Base-by-base conservation (phyloP, 2,888 invertebrate genomes). In the Hyles lineata region DNA sequence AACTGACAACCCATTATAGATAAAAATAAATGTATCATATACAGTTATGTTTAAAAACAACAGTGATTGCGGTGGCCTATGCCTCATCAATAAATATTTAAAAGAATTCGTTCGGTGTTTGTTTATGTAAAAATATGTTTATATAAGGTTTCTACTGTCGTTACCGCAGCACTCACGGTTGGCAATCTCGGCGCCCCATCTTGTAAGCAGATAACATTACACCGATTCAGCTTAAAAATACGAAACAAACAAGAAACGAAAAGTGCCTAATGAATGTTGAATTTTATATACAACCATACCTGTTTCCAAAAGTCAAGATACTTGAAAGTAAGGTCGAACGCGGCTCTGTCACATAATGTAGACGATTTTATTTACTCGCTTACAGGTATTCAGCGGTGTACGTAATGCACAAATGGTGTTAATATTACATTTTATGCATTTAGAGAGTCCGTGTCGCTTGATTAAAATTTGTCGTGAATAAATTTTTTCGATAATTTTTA, bases 341-440 rank as follows among this genome's bases (percentile, higher is more conserved):
- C 77, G 82, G 80, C 78, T 80, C 87, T 89, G 90, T 89, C 92
- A 87, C 89, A 93, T 93, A 89, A 92, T 85, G 76, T 90, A 78
- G 80, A 80, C 77, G 77, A 84, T 87, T 92, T 93, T 93, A 93
- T 92, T 87, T 77, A 79, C 83, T 79, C 86, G 83, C 89, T 89
- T 83, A 83, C 85, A 81, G 82, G 83, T 87, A 90, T 90, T 91
- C 84, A 88, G 87, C 84, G 79, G 83, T 85, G 85, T 85, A 82
- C 85, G 88, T 90, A 91, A 92, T 91, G 90, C 88, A 89, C 82
- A 86, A 90, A 89, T 88, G 89, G 90, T 92, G 92, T 92, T 92
- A 91, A 90, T 89, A 89, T 85, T 85, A 85, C 86, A 89, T 88
- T 92, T 92, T 92, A 92, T 91, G 85, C 81, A 82, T 85, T 84